Percentiles rank a stretch among this genome's conserved stretches.
Evolutionary conservation across 2,113 vertebrate genomes (phyloP).

Genomic region (Erythrocercus mccallii): DNA sequence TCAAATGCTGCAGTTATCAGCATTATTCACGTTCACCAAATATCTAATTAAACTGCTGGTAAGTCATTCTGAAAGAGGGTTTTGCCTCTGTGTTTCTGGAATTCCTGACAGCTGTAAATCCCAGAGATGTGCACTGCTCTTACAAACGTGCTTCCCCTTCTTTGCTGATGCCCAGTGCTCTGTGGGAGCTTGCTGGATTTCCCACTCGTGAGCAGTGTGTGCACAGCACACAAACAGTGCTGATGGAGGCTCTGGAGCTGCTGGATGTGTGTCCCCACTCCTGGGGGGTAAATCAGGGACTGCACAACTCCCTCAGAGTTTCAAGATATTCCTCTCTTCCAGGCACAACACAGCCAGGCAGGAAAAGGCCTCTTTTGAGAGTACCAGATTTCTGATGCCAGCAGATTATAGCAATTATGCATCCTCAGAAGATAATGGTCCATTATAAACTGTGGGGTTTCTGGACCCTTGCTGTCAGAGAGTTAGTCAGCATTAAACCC

Average conservation of each 20-base stretch:
- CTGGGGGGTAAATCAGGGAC: neutral
- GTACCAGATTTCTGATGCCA: neutral
- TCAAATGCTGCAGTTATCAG: neutral
- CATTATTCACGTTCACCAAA: neutral
- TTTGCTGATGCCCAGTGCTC: neutral
- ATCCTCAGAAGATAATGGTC: neutral
- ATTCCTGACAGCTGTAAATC: neutral
- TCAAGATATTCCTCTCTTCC: neutral
- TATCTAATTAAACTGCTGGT: neutral
- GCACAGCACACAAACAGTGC: neutral
- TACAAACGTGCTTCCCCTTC: rapidly evolving
- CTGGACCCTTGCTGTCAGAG: neutral
- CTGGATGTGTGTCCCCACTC: neutral
- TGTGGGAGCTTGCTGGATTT: rapidly evolving
- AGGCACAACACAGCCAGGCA: neutral
- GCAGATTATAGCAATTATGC: neutral
- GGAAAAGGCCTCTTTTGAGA: neutral
- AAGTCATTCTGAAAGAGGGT: neutral
- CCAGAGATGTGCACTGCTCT: neutral
- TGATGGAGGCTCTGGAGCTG: neutral
- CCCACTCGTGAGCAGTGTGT: rapidly evolving
- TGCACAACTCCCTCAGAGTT: rapidly evolving
- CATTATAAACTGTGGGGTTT: neutral
- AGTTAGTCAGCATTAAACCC: neutral
- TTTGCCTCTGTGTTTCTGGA: neutral